These are phyloP conservation scores for Nasonovia ribisnigri DNA, from an alignment of 2,888 invertebrate species.

Conservation along the genomic window DNA sequence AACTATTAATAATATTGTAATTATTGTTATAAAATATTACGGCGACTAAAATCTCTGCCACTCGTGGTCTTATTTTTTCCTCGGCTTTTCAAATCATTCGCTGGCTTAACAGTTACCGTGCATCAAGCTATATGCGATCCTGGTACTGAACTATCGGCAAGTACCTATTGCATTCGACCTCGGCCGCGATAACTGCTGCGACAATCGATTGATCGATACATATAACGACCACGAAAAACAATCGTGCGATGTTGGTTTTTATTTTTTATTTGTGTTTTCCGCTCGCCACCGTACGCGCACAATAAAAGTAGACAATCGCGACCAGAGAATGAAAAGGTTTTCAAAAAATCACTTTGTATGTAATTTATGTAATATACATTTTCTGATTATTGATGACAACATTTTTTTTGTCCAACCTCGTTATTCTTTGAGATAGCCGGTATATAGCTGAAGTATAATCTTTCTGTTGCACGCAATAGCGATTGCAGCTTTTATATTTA, in stretches of 20 bases:
- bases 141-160: conserved; percentile 32
- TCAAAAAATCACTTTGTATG: neutral
- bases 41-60: neutral
- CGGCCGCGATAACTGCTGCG: neutral
- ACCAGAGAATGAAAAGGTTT: neutral
- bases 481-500: neutral
- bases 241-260: neutral
- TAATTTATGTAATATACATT: too few species aligned
- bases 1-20: neutral
- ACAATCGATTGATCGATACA: conserved; percentile 44
- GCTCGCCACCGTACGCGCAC: neutral
- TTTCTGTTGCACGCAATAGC: neutral
- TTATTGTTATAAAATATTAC: neutral
- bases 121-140: neutral
- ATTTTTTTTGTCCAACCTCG: neutral
- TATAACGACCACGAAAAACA: neutral
- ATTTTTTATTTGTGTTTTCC: neutral
- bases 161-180: conserved; percentile 16
- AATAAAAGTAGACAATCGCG: neutral
- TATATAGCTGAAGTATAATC: neutral
- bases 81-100: neutral
- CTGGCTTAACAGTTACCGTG: neutral
- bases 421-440: neutral
- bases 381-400: neutral
- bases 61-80: neutral